Evolutionary conservation across 2,888 invertebrate species (phyloP).

Genomic region (Andrena hattorfiana): DNA sequence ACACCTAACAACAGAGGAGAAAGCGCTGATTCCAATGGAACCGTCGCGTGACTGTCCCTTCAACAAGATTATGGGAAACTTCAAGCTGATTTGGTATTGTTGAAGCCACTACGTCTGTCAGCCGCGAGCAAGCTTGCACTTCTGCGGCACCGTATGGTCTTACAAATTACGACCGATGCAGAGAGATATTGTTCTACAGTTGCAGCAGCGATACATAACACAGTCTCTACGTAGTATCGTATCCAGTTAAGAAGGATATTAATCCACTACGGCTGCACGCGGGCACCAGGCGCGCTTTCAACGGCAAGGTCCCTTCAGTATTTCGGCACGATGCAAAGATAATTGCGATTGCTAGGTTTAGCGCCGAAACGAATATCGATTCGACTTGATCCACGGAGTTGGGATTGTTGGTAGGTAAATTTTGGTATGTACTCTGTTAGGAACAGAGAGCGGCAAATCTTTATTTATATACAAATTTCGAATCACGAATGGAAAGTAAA

Average conservation of each 20-base stretch:
- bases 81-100: slow-evolving; percentile 52
- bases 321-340: too few relatives aligned
- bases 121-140: slow-evolving; percentile 41
- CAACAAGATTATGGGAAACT: slow-evolving; percentile 44
- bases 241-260: slow-evolving; percentile 26
- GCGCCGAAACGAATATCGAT: too few relatives aligned
- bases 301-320: too few relatives aligned
- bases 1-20: neutral
- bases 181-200: slow-evolving; percentile 40
- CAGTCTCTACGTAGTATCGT: neutral
- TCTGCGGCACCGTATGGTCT: slow-evolving; percentile 24
- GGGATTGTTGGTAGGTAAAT: too few relatives aligned
- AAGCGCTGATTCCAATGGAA: slow-evolving; percentile 29
- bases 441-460: too few relatives aligned
- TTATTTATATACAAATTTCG: too few relatives aligned
- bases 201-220: slow-evolving; percentile 17
- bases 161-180: slow-evolving; percentile 57
- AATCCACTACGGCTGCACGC: slow-evolving; percentile 20
- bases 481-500: too few relatives aligned
- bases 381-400: too few relatives aligned
- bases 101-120: slow-evolving; percentile 36
- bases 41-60: neutral
- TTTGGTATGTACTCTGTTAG: too few relatives aligned
- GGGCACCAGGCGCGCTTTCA: too few relatives aligned
- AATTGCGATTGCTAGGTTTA: too few relatives aligned